Conservation (phyloP, 2,888 invertebrate species). For the Dolomedes plantarius region DNA sequence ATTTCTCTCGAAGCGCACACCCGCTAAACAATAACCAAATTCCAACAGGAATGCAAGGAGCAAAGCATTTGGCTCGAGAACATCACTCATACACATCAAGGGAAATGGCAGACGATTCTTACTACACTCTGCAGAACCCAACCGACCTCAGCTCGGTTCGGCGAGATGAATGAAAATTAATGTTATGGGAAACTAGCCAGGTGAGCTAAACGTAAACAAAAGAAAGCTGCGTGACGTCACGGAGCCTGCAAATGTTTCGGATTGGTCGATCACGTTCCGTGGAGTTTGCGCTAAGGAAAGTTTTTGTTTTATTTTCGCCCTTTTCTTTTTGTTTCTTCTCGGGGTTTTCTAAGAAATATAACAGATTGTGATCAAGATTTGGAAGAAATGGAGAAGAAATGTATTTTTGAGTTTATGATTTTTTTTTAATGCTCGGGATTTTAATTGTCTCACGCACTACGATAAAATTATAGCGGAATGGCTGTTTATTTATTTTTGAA, state of each 20-base stretch:
- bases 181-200: slow-evolving; percentile 50
- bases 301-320: neutral
- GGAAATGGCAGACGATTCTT: neutral
- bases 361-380: neutral
- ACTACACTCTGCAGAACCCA: neutral
- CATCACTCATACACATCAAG: neutral
- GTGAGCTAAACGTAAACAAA: slow-evolving; percentile 50
- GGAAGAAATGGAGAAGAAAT: neutral
- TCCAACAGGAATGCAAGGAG: too few species aligned
- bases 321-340: neutral
- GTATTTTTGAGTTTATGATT: neutral
- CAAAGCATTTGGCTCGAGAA: neutral
- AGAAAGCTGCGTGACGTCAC: slow-evolving; percentile 56
- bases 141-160: neutral
- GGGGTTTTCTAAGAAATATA: neutral
- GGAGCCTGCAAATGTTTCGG: neutral
- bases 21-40: too few species aligned
- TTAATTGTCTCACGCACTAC: slow-evolving; percentile 1
- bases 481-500: neutral
- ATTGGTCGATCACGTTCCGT: neutral
- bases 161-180: slow-evolving; percentile 65
- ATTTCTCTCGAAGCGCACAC: too few species aligned
- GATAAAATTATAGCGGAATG: neutral
- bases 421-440: neutral
- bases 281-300: slow-evolving; percentile 1